Evolutionary conservation across 2,888 invertebrate species (phyloP).

Genomic region (Parascotia fuliginaria): DNA sequence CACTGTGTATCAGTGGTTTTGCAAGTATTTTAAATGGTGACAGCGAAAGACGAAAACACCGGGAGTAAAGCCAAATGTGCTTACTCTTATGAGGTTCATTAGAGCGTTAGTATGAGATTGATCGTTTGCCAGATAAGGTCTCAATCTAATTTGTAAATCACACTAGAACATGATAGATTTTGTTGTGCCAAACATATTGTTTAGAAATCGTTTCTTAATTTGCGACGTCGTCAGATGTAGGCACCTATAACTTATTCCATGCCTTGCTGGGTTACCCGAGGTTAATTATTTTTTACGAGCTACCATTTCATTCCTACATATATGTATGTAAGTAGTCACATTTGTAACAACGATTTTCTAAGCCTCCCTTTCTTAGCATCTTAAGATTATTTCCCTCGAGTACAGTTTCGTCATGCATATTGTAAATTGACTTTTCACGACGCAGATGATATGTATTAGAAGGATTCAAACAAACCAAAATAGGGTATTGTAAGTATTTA

Average conservation of each 20-base stretch:
- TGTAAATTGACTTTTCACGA: constrained; percentile 19
- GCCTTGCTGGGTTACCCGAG: constrained; percentile 12
- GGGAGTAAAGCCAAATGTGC: no score
- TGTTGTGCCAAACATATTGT: neutral
- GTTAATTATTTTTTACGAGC: constrained; percentile 37
- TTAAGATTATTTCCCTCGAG: constrained; percentile 39
- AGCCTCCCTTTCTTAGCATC: constrained; percentile 21
- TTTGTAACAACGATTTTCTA: constrained; percentile 19
- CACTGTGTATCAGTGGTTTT: no score
- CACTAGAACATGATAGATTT: neutral
- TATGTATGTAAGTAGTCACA: constrained; percentile 7
- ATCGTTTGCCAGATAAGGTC: no score
- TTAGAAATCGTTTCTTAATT: neutral
- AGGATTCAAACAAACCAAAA: neutral
- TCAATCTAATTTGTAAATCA: no score
- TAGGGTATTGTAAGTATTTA: no score
- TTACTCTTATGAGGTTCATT: no score
- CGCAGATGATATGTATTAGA: neutral
- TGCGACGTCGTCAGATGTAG: neutral
- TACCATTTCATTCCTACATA: constrained; percentile 4
- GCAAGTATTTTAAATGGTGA: no score
- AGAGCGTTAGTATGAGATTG: no score
- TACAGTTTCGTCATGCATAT: constrained; percentile 23
- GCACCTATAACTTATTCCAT: neutral
- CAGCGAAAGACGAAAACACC: no score